Conservation (phyloP, 2,888 invertebrate species). For the Caenorhabditis japonica region DNA sequence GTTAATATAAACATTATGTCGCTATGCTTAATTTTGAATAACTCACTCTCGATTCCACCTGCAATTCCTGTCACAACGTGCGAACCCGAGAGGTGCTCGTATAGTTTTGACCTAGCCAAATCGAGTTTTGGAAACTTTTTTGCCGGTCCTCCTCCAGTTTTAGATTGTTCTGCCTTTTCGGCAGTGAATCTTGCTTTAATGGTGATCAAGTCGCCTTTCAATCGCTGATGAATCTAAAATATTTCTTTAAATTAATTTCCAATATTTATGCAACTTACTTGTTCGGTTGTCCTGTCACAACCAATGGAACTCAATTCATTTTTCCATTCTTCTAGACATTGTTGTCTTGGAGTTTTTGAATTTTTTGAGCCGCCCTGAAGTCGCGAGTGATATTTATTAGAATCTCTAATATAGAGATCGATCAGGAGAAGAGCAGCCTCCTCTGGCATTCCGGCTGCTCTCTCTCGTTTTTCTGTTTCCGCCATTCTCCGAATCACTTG, state of each 20-base stretch:
- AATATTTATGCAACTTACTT: neutral
- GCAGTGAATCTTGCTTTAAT: no score
- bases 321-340: no score
- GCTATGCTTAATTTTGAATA: neutral
- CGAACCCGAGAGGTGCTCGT: neutral
- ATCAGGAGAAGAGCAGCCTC: no score
- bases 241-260: neutral
- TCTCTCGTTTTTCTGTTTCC: no score
- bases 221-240: no score
- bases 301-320: neutral
- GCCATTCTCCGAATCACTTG: no score
- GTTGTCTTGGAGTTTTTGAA: no score
- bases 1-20: neutral
- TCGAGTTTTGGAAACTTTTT: neutral
- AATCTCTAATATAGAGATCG: no score
- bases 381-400: no score
- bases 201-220: no score
- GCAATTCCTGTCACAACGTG: neutral
- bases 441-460: no score
- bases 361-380: no score
- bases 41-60: neutral
- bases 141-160: neutral
- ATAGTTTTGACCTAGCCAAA: neutral
- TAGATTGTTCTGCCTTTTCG: neutral
- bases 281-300: neutral